Percentiles rank a stretch among this genome's conserved stretches.
These are phyloP conservation scores for Rhopalosiphum nymphaeae DNA, from an alignment of 2,888 invertebrate species.

Conservation along the genomic window DNA sequence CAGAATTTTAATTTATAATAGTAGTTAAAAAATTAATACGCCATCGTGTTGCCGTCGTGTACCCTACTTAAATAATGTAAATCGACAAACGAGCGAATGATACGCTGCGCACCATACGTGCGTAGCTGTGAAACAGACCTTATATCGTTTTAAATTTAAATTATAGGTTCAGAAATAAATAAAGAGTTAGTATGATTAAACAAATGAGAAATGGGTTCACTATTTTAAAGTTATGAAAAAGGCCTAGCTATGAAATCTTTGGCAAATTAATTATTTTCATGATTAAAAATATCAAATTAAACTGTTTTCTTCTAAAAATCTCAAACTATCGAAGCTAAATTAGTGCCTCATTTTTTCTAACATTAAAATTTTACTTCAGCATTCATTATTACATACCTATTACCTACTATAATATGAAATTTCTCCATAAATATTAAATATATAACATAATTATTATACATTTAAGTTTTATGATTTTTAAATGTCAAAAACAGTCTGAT, in stretches of 20 bases:
- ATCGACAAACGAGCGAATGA: background rate
- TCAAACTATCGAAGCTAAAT: no score
- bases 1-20: background rate
- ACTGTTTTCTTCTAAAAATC: no score
- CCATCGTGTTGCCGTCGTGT: background rate
- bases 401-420: background rate
- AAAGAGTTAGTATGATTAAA: background rate
- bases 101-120: background rate
- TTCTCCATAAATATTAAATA: background rate
- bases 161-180: background rate
- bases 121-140: background rate
- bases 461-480: background rate
- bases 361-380: background rate
- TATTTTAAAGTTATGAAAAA: background rate
- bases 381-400: background rate
- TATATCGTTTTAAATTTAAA: background rate
- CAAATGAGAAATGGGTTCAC: background rate
- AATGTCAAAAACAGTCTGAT: background rate
- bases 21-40: background rate
- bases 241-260: background rate
- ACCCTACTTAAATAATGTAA: background rate
- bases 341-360: no score
- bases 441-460: background rate
- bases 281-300: background rate
- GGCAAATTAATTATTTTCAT: background rate